phyloP scores from a whole-genome alignment of 2,113 vertebrate genomes.

The Sinocyclocheilus rhinocerous region DNA sequence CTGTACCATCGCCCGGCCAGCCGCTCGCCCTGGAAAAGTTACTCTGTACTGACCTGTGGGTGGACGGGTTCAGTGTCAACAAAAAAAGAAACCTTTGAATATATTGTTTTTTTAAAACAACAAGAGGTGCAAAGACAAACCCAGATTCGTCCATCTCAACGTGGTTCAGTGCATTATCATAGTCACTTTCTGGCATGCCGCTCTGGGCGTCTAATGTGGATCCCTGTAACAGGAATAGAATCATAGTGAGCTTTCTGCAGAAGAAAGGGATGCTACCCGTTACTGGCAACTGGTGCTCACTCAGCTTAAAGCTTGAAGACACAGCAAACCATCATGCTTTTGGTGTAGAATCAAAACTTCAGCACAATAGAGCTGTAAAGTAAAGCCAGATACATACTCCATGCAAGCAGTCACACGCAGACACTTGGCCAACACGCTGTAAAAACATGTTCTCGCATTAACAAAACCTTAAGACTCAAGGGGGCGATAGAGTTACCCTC shows the following conservation, averaged over 20 bases:
- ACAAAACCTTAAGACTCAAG: background rate
- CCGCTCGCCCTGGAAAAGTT: conserved; percentile 72
- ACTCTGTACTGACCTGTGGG: conserved; percentile 74
- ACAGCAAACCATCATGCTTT: conserved; percentile 49
- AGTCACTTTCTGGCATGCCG: conserved; percentile 87
- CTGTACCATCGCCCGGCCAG: conserved; percentile 75
- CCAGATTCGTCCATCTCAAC: conserved; percentile 82
- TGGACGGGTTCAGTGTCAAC: background rate
- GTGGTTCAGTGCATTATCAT: conserved; percentile 83
- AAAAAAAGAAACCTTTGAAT: background rate
- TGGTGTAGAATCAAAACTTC: conserved; percentile 16
- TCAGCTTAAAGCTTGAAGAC: conserved; percentile 22
- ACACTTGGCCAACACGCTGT: background rate
- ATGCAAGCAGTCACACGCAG: background rate
- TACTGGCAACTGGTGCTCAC: conserved; percentile 32
- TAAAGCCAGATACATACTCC: background rate
- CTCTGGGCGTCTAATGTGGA: conserved; percentile 90
- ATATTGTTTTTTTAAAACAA: background rate
- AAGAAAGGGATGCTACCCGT: background rate
- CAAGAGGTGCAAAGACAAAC: conserved; percentile 67
- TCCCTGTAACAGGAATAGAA: conserved; percentile 71
- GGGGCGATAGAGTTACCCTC: background rate
- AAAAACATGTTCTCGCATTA: background rate
- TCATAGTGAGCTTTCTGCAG: background rate
- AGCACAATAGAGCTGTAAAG: conserved; percentile 18